phyloP scores from a whole-genome alignment of 2,797 vertebrate species.

The Esox masquinongy region DNA sequence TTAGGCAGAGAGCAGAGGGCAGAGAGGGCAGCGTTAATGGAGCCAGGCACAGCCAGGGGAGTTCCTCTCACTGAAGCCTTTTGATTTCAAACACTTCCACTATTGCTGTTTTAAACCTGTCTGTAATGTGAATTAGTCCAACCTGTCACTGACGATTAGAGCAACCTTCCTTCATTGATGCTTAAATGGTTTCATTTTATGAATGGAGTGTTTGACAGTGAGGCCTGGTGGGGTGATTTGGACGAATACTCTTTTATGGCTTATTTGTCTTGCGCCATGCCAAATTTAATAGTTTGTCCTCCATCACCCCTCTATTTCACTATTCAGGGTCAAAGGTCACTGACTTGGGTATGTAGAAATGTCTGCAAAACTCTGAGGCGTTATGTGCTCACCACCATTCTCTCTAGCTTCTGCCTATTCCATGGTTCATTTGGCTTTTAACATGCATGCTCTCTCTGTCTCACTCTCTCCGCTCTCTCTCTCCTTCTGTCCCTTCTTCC shows the following conservation, averaged over 20 bases:
- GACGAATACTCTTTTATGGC: background rate
- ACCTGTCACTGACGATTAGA: background rate
- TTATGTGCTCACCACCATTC: slow-evolving; percentile 3
- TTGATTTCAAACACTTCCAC: background rate
- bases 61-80: background rate
- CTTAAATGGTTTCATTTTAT: background rate
- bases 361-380: background rate
- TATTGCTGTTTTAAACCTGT: background rate
- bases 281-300: slow-evolving; percentile 2
- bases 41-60: background rate
- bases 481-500: slow-evolving; percentile 8
- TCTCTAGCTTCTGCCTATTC: slow-evolving; percentile 13
- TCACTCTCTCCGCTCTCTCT: slow-evolving; percentile 3
- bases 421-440: slow-evolving; percentile 14
- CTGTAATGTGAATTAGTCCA: background rate
- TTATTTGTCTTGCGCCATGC: background rate
- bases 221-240: background rate
- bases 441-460: slow-evolving; percentile 10
- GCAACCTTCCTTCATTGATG: background rate
- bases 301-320: background rate
- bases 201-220: background rate
- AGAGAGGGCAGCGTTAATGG: background rate
- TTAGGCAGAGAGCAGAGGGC: background rate
- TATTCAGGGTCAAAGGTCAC: background rate
- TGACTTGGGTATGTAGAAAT: background rate